These are phyloP conservation scores for Tachina lurida DNA, from an alignment of 2,888 invertebrate species.

Conservation along the genomic window DNA sequence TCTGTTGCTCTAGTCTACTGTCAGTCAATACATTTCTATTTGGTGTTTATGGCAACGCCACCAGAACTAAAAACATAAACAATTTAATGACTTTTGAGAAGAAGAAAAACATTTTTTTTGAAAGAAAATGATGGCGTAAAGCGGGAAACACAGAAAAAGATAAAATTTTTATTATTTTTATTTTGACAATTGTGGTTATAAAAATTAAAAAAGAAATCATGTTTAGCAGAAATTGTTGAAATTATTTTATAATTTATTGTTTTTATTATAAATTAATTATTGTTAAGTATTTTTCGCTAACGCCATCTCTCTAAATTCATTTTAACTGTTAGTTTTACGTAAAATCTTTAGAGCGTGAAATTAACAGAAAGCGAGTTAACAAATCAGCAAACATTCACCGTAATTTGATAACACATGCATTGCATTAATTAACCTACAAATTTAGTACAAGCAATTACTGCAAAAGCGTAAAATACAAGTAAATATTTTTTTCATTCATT, in stretches of 20 bases:
- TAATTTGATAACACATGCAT: slow-evolving; percentile 1
- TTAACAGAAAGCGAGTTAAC: slow-evolving; percentile 6
- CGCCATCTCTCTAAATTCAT: background rate
- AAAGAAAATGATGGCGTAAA: too few species aligned
- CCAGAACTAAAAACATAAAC: slow-evolving; percentile 5
- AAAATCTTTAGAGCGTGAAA: slow-evolving; percentile 43
- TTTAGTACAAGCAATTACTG: slow-evolving; percentile 8
- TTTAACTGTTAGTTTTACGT: background rate
- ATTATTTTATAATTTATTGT: too few species aligned
- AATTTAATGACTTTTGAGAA: slow-evolving; percentile 3
- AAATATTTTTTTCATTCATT: slow-evolving; percentile 13
- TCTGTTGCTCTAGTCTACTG: background rate
- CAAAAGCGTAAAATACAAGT: background rate
- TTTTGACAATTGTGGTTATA: background rate
- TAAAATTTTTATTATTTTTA: too few species aligned
- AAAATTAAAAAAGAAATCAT: background rate
- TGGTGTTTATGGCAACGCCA: slow-evolving; percentile 16
- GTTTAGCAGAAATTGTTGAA: background rate
- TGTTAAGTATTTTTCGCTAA: background rate
- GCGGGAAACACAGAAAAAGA: background rate
- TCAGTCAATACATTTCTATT: background rate
- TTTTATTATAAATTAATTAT: too few species aligned
- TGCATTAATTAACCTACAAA: slow-evolving; percentile 32
- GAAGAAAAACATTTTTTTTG: background rate
- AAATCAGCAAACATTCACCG: slow-evolving; percentile 23